These are phyloP conservation scores for Nyctibius grandis DNA, from an alignment of 2,797 vertebrate genomes.

Conservation along the genomic window DNA sequence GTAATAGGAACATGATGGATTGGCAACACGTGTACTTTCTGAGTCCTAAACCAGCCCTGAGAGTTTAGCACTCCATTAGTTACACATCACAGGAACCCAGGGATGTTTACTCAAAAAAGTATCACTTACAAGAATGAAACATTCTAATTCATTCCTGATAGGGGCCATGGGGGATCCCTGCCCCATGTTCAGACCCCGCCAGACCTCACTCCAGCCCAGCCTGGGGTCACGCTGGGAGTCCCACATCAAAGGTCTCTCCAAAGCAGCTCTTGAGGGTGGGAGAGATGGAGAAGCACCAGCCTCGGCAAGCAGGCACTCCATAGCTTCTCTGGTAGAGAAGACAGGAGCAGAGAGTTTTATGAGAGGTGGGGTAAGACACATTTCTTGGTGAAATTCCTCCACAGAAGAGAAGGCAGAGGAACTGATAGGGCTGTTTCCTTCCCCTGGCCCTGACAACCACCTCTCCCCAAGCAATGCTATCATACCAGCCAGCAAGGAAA, in stretches of 20 bases:
- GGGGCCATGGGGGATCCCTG: not conserved
- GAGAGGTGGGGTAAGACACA: not conserved
- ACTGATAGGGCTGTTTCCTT: not conserved
- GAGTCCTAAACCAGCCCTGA: slow-evolving; percentile 79
- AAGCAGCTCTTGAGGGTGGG: not conserved
- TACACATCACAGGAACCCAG: slow-evolving; percentile 77
- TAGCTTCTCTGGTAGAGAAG: not conserved
- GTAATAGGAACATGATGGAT: slow-evolving; percentile 85
- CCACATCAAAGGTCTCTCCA: slow-evolving; percentile 36
- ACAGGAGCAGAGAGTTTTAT: not conserved
- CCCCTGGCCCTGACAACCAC: rapidly evolving
- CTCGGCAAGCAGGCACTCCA: not conserved
- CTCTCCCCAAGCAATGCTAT: not conserved
- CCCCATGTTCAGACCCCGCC: not conserved
- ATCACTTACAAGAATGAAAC: slow-evolving; percentile 76
- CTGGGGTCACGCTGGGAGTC: slow-evolving; percentile 14
- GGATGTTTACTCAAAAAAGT: slow-evolving; percentile 75
- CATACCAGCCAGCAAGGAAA: not conserved
- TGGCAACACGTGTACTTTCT: slow-evolving; percentile 84
- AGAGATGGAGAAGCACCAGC: not conserved
- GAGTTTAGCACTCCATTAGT: slow-evolving; percentile 82
- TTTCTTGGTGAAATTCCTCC: not conserved
- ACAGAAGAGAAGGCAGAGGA: not conserved
- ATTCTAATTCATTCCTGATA: slow-evolving; percentile 70
- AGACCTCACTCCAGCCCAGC: not conserved